phyloP scores from a whole-genome alignment of 2,113 vertebrate genomes.

The Tautogolabrus adspersus region DNA sequence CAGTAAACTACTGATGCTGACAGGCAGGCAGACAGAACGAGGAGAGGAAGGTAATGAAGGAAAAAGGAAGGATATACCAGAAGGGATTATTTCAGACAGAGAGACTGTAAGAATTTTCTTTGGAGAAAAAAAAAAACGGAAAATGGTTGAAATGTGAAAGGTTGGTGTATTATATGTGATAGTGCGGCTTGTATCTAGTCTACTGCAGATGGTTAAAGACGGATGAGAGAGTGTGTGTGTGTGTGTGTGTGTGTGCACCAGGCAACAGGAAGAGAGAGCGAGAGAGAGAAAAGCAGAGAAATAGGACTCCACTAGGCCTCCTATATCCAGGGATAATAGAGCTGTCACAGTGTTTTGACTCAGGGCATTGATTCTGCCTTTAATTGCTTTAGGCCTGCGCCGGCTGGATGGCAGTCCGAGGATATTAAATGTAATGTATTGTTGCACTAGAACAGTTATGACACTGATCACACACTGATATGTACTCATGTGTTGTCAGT shows the following conservation, averaged over 20 bases:
- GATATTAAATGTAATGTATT: constrained; percentile 78
- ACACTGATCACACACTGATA: constrained; percentile 80
- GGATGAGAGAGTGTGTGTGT: constrained; percentile 29
- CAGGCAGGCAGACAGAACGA: constrained; percentile 40
- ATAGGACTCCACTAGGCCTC: constrained; percentile 50
- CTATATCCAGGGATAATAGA: constrained; percentile 79
- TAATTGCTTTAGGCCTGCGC: constrained; percentile 78
- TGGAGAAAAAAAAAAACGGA: background rate
- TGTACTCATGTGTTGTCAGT: constrained; percentile 72
- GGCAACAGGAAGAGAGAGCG: constrained; percentile 2
- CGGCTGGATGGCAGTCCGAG: constrained; percentile 65
- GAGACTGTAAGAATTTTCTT: constrained; percentile 9
- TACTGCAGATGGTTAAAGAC: constrained; percentile 50
- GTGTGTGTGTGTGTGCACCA: constrained; percentile 11
- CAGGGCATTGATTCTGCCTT: constrained; percentile 79
- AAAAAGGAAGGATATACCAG: constrained; percentile 31
- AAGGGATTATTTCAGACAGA: constrained; percentile 46
- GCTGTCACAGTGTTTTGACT: constrained; percentile 82
- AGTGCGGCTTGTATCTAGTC: constrained; percentile 34
- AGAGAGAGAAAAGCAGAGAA: constrained; percentile 31
- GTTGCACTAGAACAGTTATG: constrained; percentile 71
- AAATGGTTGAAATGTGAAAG: constrained; percentile 41
- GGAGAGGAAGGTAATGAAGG: constrained; percentile 40
- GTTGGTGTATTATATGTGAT: constrained; percentile 35
- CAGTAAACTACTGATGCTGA: constrained; percentile 45